Evolutionary conservation across 2,113 vertebrate species (phyloP).

Genomic region (Cricetomys ansorgei): DNA sequence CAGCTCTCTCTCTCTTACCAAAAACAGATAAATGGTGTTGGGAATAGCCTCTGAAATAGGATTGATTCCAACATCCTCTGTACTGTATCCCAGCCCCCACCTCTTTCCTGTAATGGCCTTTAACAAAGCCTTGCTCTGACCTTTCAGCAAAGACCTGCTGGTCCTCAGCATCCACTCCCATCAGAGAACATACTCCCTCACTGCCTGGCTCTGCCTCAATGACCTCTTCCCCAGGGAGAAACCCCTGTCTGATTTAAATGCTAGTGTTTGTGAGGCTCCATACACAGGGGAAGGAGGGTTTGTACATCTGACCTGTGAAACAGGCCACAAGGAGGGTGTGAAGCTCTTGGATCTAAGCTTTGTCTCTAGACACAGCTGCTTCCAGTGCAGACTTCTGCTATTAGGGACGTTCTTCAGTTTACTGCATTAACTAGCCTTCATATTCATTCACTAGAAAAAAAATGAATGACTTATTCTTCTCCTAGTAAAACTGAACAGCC

Average conservation of each 20-base stretch:
- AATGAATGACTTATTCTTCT: background rate
- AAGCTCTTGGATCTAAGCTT: background rate
- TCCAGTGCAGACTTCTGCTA: background rate
- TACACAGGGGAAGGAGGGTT: background rate
- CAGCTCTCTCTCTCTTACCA: background rate
- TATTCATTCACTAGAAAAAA: background rate
- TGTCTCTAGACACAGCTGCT: background rate
- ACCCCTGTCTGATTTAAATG: background rate
- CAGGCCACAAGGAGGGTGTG: rapidly evolving
- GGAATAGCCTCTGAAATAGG: background rate
- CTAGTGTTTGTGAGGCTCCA: background rate
- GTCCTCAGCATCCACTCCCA: background rate
- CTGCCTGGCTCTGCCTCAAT: background rate
- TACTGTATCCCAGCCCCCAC: background rate
- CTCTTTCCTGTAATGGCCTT: background rate
- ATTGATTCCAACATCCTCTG: background rate
- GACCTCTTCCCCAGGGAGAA: background rate
- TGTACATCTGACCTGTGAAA: background rate
- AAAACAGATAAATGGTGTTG: background rate
- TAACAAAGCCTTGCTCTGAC: background rate
- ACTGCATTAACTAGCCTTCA: background rate
- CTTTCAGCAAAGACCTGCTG: background rate
- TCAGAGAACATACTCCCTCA: background rate
- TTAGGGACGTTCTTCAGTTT: background rate
- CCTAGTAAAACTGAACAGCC: background rate